These are phyloP conservation scores for Paraescarpia echinospica DNA, from an alignment of 1,140 invertebrate species.

Conservation along the genomic window DNA sequence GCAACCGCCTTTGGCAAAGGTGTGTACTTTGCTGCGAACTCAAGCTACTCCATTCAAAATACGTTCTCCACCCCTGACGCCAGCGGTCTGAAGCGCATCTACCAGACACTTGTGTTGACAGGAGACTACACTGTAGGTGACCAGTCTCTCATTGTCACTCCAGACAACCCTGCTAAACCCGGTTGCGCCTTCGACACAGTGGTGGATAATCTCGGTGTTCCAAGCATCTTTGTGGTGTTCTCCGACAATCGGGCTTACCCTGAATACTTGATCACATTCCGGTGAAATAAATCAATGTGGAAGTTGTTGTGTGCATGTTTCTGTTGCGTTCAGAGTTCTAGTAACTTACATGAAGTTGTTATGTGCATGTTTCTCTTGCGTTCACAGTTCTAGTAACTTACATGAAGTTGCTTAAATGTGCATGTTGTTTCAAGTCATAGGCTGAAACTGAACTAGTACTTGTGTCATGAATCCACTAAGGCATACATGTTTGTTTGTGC, in stretches of 20 bases:
- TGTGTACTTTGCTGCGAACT: conserved; percentile 29
- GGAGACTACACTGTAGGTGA: conserved; percentile 18
- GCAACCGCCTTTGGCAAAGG: conserved; percentile 26
- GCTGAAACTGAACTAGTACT: too few species aligned
- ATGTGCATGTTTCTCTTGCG: too few species aligned
- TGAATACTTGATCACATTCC: conserved; percentile 27
- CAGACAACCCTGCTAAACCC: neutral
- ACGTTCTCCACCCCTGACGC: conserved; percentile 25
- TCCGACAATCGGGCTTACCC: conserved; percentile 21
- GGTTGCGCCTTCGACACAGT: conserved; percentile 22
- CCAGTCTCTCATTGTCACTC: conserved; percentile 16
- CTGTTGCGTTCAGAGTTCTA: too few species aligned
- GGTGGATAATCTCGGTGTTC: neutral
- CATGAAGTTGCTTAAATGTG: too few species aligned
- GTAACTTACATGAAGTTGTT: too few species aligned
- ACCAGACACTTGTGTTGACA: conserved; percentile 22
- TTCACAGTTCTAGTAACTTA: too few species aligned
- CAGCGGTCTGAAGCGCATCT: conserved; percentile 17
- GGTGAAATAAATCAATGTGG: neutral
- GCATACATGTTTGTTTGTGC: too few species aligned
- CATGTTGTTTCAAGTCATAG: too few species aligned
- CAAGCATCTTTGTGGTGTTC: conserved; percentile 27
- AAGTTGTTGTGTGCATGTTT: too few species aligned
- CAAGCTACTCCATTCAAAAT: conserved; percentile 19
- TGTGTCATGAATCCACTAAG: too few species aligned